Evolutionary conservation across 2,113 vertebrate genomes (phyloP).

Genomic region (Plecotus auritus): DNA sequence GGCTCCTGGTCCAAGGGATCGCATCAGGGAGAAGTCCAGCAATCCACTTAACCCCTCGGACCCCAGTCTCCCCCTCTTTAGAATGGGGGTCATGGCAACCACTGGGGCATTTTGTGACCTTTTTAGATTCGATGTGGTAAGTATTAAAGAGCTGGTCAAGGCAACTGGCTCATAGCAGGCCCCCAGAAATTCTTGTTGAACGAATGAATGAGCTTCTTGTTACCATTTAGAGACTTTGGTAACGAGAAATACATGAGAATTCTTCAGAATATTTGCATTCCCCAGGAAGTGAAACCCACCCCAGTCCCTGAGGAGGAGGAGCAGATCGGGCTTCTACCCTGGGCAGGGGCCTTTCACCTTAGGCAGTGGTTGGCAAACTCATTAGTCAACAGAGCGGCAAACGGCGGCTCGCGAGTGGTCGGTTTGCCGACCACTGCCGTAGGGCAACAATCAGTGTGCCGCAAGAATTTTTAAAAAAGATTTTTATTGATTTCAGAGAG

Average conservation of each 20-base stretch:
- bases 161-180: neutral
- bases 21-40: neutral
- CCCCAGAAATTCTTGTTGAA: neutral
- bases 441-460: accelerated
- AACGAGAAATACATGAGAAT: neutral
- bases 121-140: neutral
- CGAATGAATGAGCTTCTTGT: neutral
- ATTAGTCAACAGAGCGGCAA: too few species aligned
- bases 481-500: too few species aligned
- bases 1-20: neutral
- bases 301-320: neutral
- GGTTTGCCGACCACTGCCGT: too few species aligned
- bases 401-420: too few species aligned
- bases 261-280: neutral
- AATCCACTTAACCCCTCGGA: neutral
- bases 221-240: neutral
- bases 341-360: neutral
- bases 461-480: neutral
- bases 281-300: neutral
- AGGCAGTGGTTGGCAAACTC: too few species aligned
- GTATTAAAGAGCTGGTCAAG: neutral
- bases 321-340: neutral
- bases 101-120: neutral
- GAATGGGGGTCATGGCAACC: neutral
- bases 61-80: neutral